phyloP scores from a whole-genome alignment of 2,113 vertebrate species.

The Indicator maculatus region DNA sequence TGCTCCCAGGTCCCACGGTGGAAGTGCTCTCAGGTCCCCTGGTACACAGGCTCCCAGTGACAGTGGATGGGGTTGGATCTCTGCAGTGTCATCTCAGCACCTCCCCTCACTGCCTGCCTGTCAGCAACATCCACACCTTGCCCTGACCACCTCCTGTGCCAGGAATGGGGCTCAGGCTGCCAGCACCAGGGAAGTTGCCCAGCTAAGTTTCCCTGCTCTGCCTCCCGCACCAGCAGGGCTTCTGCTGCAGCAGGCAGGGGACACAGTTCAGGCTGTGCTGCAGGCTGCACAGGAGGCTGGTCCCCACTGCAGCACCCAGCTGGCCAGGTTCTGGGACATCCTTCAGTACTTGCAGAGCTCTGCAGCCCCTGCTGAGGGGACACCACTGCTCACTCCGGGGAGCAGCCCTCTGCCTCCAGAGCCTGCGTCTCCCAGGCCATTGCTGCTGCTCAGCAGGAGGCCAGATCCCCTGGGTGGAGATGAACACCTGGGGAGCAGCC shows the following conservation, averaged over 20 bases:
- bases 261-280: background rate
- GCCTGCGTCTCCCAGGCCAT: background rate
- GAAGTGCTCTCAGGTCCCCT: too few relatives aligned
- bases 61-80: background rate
- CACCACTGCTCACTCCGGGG: rapidly evolving
- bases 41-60: rapidly evolving
- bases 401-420: background rate
- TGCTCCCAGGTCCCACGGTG: too few relatives aligned
- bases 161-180: background rate
- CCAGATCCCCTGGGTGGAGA: background rate
- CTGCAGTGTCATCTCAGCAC: background rate
- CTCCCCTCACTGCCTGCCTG: background rate
- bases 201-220: background rate
- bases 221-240: background rate
- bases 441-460: rapidly evolving
- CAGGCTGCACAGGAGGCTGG: rapidly evolving
- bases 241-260: background rate
- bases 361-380: rapidly evolving
- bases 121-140: background rate
- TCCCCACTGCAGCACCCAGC: background rate
- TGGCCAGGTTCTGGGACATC: rapidly evolving
- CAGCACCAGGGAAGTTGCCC: background rate
- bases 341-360: background rate
- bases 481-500: background rate
- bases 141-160: background rate